phyloP scores from a whole-genome alignment of 2,888 invertebrate species.

The Anthoptus insignis region DNA sequence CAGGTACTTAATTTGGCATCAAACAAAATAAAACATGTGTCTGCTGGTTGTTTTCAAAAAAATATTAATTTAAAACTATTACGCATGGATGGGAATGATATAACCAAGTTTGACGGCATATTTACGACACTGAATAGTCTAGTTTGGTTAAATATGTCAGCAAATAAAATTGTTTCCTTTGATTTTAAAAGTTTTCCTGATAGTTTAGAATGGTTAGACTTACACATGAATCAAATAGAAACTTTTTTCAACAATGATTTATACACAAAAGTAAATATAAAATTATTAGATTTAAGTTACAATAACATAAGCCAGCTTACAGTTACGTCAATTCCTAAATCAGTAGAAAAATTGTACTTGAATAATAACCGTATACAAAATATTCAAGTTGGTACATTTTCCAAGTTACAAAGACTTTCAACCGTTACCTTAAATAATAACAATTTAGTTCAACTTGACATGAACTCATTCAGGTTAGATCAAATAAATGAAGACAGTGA shows the following conservation, averaged over 20 bases:
- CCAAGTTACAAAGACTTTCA: slow-evolving; percentile 89
- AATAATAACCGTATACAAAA: slow-evolving; percentile 91
- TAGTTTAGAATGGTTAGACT: slow-evolving; percentile 92
- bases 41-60: slow-evolving; percentile 91
- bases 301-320: slow-evolving; percentile 90
- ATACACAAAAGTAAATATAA: slow-evolving; percentile 87
- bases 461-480: slow-evolving; percentile 90
- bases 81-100: slow-evolving; percentile 93
- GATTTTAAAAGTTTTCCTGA: slow-evolving; percentile 92
- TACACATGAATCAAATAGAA: slow-evolving; percentile 91
- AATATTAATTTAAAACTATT: slow-evolving; percentile 91
- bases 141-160: slow-evolving; percentile 93
- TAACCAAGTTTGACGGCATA: slow-evolving; percentile 90
- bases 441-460: slow-evolving; percentile 90
- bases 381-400: slow-evolving; percentile 91
- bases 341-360: slow-evolving; percentile 90
- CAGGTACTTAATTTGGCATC: slow-evolving; percentile 93
- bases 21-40: slow-evolving; percentile 91
- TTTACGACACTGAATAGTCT: slow-evolving; percentile 90
- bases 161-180: slow-evolving; percentile 91
- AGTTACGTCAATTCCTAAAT: slow-evolving; percentile 90
- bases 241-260: slow-evolving; percentile 86
- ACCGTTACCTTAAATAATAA: slow-evolving; percentile 93
- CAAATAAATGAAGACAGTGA: slow-evolving; percentile 90
- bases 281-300: slow-evolving; percentile 91